Conservation (phyloP, 2,888 invertebrate species). For the Thelaira solivaga region DNA sequence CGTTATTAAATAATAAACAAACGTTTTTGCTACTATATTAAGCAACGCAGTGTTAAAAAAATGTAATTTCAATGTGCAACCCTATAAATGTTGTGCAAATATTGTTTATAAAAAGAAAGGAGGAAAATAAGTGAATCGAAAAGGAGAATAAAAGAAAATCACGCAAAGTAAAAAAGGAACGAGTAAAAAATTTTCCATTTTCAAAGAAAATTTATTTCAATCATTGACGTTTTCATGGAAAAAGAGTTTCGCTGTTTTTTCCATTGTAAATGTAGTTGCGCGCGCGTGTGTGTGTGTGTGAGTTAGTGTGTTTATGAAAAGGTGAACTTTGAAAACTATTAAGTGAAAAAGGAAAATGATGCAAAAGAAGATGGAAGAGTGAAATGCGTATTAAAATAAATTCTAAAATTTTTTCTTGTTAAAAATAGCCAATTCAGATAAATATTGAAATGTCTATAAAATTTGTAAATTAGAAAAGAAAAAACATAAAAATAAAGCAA, state of each 20-base stretch:
- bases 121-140: slow-evolving; percentile 41
- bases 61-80: slow-evolving; percentile 38
- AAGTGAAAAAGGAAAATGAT: slow-evolving; percentile 37
- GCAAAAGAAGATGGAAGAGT: slow-evolving; percentile 49
- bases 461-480: background rate
- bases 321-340: slow-evolving; percentile 58
- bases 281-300: slow-evolving; percentile 22
- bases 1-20: too few relatives aligned
- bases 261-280: too few relatives aligned
- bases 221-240: slow-evolving; percentile 59
- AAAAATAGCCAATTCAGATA: slow-evolving; percentile 43
- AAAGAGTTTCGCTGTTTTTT: slow-evolving; percentile 45
- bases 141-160: slow-evolving; percentile 57
- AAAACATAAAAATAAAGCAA: background rate
- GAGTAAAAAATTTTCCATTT: slow-evolving; percentile 67
- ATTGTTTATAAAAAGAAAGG: slow-evolving; percentile 56
- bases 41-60: slow-evolving; percentile 12
- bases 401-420: slow-evolving; percentile 27
- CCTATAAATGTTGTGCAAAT: slow-evolving; percentile 48
- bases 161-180: slow-evolving; percentile 54
- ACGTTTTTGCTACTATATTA: slow-evolving; percentile 31
- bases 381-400: slow-evolving; percentile 61
- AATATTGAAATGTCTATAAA: too few relatives aligned
- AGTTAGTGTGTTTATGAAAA: slow-evolving; percentile 34
- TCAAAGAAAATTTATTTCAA: slow-evolving; percentile 65